These are phyloP conservation scores for Dysdera silvatica DNA, from an alignment of 1,140 invertebrate genomes.

Conservation along the genomic window DNA sequence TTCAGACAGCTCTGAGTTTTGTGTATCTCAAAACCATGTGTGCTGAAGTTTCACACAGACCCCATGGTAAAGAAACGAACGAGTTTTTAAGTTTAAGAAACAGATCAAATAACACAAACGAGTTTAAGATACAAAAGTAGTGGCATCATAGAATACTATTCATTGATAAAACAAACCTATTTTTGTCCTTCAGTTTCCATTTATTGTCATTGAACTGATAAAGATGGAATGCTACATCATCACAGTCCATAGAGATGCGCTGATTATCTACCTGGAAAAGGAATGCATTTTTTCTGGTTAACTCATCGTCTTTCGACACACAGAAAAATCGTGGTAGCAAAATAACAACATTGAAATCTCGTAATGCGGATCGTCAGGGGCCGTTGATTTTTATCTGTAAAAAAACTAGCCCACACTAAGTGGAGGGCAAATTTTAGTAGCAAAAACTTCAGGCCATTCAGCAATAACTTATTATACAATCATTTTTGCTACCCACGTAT, in stretches of 20 bases:
- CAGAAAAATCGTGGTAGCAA: slow-evolving; percentile 3
- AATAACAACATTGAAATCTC: slow-evolving; percentile 8
- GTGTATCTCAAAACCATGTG: too few species aligned
- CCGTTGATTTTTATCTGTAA: not conserved
- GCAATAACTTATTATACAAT: too few species aligned
- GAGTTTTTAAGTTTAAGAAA: too few species aligned
- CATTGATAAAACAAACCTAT: slow-evolving; percentile 37
- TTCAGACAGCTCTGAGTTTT: too few species aligned
- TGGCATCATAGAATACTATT: not conserved
- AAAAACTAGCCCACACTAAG: not conserved
- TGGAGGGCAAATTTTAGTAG: too few species aligned
- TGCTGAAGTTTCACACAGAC: too few species aligned
- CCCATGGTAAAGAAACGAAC: too few species aligned
- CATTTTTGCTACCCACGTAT: too few species aligned
- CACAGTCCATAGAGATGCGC: slow-evolving; percentile 57
- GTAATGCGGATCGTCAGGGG: not conserved
- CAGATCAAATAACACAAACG: too few species aligned
- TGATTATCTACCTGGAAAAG: slow-evolving; percentile 63
- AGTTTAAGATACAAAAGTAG: not conserved
- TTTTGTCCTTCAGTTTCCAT: slow-evolving; percentile 55
- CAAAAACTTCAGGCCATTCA: too few species aligned
- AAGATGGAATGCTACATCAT: slow-evolving; percentile 57
- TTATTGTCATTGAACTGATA: slow-evolving; percentile 62
- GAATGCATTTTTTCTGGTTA: slow-evolving; percentile 1
- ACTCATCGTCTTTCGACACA: too few species aligned